Base-by-base conservation (phyloP, 2,888 invertebrate genomes). In the Eupsilia transversa region DNA sequence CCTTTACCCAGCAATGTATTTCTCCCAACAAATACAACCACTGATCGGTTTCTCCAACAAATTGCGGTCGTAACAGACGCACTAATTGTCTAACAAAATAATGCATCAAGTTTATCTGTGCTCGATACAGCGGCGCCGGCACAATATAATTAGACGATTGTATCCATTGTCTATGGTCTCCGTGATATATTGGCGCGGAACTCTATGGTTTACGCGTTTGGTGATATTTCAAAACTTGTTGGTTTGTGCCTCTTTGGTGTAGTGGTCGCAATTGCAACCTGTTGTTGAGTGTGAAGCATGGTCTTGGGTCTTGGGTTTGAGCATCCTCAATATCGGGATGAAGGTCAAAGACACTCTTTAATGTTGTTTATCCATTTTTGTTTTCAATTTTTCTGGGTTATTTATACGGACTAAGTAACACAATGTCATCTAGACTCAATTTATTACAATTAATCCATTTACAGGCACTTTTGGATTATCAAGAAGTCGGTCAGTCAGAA, bases 31-130 rank as follows among this genome's bases (percentile, higher is more conserved):
- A 63, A 82, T 76, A 75, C 33, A 61, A 33, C 72, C 72, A 63
- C 38, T 17, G 10, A 61, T 64, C 49, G 52, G 38, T 72, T 73
- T 71, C 67, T 35, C 70, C 74, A 74, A 88, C 87, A 89, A 90
- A 90, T 89, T 87, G 89, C 80, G 78, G 85, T 69, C 78, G 75
- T 80, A 90, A 86, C 88, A 88, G 89, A 91, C 88, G 88, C 91
- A 91, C 93, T 94, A 94, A 94, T 94, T 93, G 93, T 91, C 76
- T 74, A 83, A 91, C 92, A 92, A 93, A 93, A 92, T 93, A 94
- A 94, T 94, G 92, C 92, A 92, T 94, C 93, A 92, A 87, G 76
- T 87, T 94, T 94, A 94, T 94, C 95, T 85, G 85, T 66, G 65
- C 72, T 64, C 72, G 81, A 86, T 86, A 86, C 84, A 83, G 80